Percentiles rank a stretch among this genome's conserved stretches.
phyloP scores from a whole-genome alignment of 1,140 invertebrate genomes.

The Bombus superbus region DNA sequence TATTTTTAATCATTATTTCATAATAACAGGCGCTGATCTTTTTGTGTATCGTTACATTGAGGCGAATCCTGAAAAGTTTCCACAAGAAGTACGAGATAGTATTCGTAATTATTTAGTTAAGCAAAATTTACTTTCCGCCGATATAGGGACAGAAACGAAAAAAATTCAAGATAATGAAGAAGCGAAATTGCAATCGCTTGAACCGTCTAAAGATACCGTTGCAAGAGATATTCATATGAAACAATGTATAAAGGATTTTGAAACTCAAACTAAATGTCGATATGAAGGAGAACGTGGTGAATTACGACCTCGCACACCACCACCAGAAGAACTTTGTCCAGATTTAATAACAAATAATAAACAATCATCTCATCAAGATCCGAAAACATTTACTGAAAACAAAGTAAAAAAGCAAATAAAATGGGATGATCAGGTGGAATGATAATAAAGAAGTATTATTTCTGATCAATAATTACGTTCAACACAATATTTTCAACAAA shows the following conservation, averaged over 20 bases:
- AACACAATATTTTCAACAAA: neutral
- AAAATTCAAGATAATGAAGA: conserved; percentile 28
- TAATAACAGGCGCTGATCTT: conserved; percentile 87
- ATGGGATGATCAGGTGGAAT: conserved; percentile 36
- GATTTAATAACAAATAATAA: neutral
- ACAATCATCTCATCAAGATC: neutral
- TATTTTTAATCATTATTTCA: conserved; percentile 87
- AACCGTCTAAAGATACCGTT: neutral
- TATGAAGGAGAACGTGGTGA: conserved; percentile 39
- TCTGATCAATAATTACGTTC: conserved; percentile 25
- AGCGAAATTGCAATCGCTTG: neutral
- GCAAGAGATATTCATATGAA: neutral
- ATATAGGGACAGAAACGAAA: conserved; percentile 22
- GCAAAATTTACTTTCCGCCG: conserved; percentile 48
- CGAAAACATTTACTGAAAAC: neutral
- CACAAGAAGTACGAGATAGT: conserved; percentile 84
- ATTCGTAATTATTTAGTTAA: conserved; percentile 85
- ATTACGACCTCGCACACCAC: conserved; percentile 9
- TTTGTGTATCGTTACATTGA: conserved; percentile 88
- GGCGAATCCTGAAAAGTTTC: conserved; percentile 87
- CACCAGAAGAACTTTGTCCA: conserved; percentile 40
- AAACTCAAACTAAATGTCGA: conserved; percentile 8
- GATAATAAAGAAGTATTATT: neutral
- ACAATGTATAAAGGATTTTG: conserved; percentile 3
- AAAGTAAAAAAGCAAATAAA: conserved; percentile 33